A percentile compares a stretch with the other conserved stretches of the same genome.
These are phyloP conservation scores for Drosophila hamatofila DNA, from an alignment of 2,888 invertebrate species.

Conservation along the genomic window DNA sequence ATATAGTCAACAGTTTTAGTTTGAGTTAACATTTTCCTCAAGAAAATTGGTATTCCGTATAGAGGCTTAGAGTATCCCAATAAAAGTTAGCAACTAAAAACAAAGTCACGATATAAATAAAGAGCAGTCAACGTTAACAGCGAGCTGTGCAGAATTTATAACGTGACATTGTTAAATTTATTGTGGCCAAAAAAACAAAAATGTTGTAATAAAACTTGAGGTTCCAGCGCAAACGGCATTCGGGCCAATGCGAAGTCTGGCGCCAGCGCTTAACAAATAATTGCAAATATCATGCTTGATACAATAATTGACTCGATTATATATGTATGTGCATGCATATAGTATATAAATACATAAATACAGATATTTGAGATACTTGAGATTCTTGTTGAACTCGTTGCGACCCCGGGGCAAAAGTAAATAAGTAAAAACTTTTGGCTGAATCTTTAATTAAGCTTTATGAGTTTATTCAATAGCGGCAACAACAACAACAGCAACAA, in stretches of 20 bases:
- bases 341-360: not conserved
- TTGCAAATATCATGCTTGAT: slow-evolving; percentile 60
- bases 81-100: slow-evolving; percentile 67
- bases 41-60: not conserved
- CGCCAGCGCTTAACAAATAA: slow-evolving; percentile 68
- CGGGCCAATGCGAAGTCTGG: slow-evolving; percentile 38
- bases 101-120: slow-evolving; percentile 76
- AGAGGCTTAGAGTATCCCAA: slow-evolving; percentile 13
- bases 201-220: slow-evolving; percentile 67
- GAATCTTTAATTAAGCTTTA: slow-evolving; percentile 47
- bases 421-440: slow-evolving; percentile 8
- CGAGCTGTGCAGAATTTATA: slow-evolving; percentile 70
- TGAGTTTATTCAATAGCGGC: slow-evolving; percentile 28
- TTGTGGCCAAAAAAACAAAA: slow-evolving; percentile 51
- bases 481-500: slow-evolving; percentile 5
- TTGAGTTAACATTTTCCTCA: not conserved
- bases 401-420: slow-evolving; percentile 22
- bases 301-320: slow-evolving; percentile 59
- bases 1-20: not conserved
- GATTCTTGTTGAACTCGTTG: slow-evolving; percentile 33
- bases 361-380: slow-evolving; percentile 27
- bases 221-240: slow-evolving; percentile 19
- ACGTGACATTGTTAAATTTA: slow-evolving; percentile 80
- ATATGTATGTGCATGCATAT: slow-evolving; percentile 25
- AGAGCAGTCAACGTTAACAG: slow-evolving; percentile 69